These are phyloP conservation scores for Montipora foliosa DNA, from an alignment of 64 coral and sea anemone genomes.

Conservation along the genomic window DNA sequence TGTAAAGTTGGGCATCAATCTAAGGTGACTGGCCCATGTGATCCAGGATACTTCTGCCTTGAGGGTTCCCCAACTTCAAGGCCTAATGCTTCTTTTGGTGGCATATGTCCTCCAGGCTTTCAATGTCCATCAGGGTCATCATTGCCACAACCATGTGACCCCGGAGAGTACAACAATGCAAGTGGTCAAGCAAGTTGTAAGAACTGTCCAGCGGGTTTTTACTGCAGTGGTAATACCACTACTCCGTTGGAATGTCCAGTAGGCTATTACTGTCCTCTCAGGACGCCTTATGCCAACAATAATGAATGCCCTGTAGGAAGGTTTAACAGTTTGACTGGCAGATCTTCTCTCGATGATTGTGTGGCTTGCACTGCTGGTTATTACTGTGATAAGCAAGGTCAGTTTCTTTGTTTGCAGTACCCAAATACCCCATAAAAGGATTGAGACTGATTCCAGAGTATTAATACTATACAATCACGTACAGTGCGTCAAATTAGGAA, in stretches of 20 bases:
- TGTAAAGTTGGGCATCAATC: slow-evolving; percentile 84
- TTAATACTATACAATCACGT: no score
- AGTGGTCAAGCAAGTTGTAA: slow-evolving; percentile 76
- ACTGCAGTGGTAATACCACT: slow-evolving; percentile 95
- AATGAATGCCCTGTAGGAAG: slow-evolving; percentile 84
- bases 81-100: slow-evolving; percentile 81
- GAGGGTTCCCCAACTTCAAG: slow-evolving; percentile 75
- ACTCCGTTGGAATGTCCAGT: slow-evolving; percentile 75
- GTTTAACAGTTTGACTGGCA: slow-evolving; percentile 94
- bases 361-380: slow-evolving; percentile 84
- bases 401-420: background rate
- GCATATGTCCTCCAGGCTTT: slow-evolving; percentile 84
- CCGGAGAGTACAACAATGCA: slow-evolving; percentile 89
- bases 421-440: no score
- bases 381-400: slow-evolving; percentile 85
- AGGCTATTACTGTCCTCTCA: slow-evolving; percentile 88
- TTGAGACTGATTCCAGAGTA: no score
- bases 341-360: slow-evolving; percentile 67
- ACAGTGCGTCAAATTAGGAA: no score
- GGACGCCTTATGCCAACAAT: slow-evolving; percentile 63
- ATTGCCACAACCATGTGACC: slow-evolving; percentile 78
- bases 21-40: slow-evolving; percentile 57
- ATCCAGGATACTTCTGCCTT: slow-evolving; percentile 83
- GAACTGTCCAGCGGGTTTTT: slow-evolving; percentile 87
- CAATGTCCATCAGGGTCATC: slow-evolving; percentile 76